Percentiles rank a stretch among this genome's conserved stretches.
Evolutionary conservation across 2,113 vertebrate species (phyloP).

Genomic region (Addax nasomaculatus): DNA sequence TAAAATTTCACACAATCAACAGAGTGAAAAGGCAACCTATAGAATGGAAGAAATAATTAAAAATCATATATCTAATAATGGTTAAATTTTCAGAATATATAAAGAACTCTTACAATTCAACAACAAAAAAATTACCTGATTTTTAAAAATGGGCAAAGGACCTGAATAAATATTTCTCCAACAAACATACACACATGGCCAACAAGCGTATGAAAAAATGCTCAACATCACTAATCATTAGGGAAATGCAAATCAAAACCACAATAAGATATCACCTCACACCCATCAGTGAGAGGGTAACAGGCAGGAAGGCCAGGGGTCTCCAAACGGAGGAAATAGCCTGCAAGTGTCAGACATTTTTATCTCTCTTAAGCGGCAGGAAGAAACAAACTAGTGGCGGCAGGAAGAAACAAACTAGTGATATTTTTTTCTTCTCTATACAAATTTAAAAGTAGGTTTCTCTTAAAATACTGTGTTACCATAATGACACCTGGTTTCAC

Average conservation of each 20-base stretch:
- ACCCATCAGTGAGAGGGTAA: neutral
- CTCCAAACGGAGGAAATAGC: no score
- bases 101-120: neutral
- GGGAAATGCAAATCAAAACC: neutral
- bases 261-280: neutral
- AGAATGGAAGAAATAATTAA: neutral
- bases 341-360: no score
- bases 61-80: neutral
- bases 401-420: no score
- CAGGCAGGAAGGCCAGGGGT: no score
- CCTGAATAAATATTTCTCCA: neutral
- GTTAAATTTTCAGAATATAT: neutral
- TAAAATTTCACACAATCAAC: neutral
- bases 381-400: no score
- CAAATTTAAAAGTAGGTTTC: no score
- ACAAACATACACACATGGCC: neutral
- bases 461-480: no score
- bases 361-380: no score
- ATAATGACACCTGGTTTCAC: no score
- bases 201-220: neutral
- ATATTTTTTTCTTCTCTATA: no score
- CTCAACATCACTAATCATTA: neutral
- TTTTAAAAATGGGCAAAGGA: neutral
- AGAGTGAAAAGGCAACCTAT: neutral
- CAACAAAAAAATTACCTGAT: neutral